Percentiles rank a stretch among this genome's conserved stretches.
Conservation (phyloP, 2,888 invertebrate species). For the Chalcosyrphus nemorum region DNA sequence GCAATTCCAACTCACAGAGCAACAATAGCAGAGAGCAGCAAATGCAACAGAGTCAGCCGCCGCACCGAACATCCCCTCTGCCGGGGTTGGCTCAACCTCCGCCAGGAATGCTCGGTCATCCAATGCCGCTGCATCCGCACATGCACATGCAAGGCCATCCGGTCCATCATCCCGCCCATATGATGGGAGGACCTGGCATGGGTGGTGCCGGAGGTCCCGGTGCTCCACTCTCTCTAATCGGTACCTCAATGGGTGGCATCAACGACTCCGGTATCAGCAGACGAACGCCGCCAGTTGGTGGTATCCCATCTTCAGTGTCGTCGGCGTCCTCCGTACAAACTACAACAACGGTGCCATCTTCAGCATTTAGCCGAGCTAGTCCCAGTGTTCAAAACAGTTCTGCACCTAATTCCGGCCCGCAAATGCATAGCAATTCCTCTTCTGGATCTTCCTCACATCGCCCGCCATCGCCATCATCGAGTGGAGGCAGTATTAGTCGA, state of each 20-base stretch:
- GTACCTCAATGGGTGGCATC: slow-evolving; percentile 67
- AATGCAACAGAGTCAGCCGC: slow-evolving; percentile 76
- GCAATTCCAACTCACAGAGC: slow-evolving; percentile 56
- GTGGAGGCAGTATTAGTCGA: slow-evolving; percentile 80
- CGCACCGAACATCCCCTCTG: slow-evolving; percentile 81
- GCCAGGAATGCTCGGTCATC: slow-evolving; percentile 80
- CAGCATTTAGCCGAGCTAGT: slow-evolving; percentile 82
- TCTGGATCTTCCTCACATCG: slow-evolving; percentile 78
- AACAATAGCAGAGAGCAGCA: slow-evolving; percentile 72
- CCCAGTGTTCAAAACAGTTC: slow-evolving; percentile 81
- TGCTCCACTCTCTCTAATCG: slow-evolving; percentile 76
- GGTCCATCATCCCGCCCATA: slow-evolving; percentile 80
- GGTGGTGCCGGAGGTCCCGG: slow-evolving; percentile 75
- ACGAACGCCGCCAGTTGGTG: slow-evolving; percentile 79
- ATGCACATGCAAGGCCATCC: slow-evolving; percentile 79
- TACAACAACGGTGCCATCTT: slow-evolving; percentile 80
- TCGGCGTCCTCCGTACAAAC: slow-evolving; percentile 76
- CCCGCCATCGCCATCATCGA: slow-evolving; percentile 80
- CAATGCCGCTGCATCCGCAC: slow-evolving; percentile 81
- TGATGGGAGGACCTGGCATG: slow-evolving; percentile 77
- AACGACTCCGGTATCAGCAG: slow-evolving; percentile 76
- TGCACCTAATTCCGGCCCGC: slow-evolving; percentile 75
- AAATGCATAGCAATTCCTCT: slow-evolving; percentile 75
- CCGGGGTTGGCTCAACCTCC: slow-evolving; percentile 79
- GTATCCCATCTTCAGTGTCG: slow-evolving; percentile 78